These are phyloP conservation scores for Ptychobarbus kaznakovi DNA, from an alignment of 2,797 vertebrate genomes.

Conservation along the genomic window DNA sequence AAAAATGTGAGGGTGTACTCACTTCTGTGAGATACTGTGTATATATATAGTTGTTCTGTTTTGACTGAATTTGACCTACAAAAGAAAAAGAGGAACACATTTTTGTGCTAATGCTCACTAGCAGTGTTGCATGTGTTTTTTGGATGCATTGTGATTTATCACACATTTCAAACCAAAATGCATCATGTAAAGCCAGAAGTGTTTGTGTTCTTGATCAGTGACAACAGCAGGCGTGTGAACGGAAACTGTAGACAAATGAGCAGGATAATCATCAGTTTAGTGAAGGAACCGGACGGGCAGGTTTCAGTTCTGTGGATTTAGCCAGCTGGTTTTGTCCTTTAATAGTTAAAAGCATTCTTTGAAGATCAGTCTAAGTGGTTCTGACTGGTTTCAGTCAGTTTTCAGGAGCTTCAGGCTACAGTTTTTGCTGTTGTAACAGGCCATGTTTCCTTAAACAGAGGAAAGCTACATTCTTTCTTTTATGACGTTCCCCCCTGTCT, in stretches of 20 bases:
- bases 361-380: background rate
- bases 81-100: background rate
- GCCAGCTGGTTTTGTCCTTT: background rate
- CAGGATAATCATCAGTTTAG: background rate
- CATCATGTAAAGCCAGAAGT: background rate
- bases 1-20: too few species aligned
- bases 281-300: background rate
- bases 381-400: background rate
- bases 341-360: background rate
- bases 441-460: background rate
- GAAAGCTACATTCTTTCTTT: slow-evolving; percentile 41
- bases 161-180: background rate
- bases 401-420: slow-evolving; percentile 18
- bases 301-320: background rate
- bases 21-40: too few species aligned
- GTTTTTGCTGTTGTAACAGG: slow-evolving; percentile 5
- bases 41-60: background rate
- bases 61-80: background rate
- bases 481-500: background rate
- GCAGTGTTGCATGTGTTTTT: background rate
- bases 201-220: background rate
- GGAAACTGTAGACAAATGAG: background rate
- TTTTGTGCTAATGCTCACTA: background rate
- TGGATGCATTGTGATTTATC: background rate
- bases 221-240: background rate